These are phyloP conservation scores for Calcarius ornatus DNA, from an alignment of 2,113 vertebrate genomes.

Conservation along the genomic window DNA sequence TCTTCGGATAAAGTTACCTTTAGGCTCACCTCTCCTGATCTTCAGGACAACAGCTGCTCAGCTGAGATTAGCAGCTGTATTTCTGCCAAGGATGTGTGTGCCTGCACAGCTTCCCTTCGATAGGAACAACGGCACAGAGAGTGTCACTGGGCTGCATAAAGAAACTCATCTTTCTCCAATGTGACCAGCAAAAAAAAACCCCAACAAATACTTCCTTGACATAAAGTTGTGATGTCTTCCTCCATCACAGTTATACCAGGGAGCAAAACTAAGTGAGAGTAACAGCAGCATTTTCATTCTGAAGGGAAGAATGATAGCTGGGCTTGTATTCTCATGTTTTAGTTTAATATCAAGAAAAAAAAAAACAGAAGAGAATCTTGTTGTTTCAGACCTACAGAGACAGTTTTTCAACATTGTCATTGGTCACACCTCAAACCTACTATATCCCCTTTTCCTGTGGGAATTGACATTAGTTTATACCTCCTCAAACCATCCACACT, in stretches of 20 bases:
- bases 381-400: not conserved
- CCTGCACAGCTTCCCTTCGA: not conserved
- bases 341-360: not conserved
- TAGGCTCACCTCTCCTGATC: not conserved
- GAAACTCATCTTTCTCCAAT: not conserved
- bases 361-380: rapidly evolving
- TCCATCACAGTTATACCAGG: not conserved
- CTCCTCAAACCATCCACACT: not conserved
- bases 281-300: not conserved
- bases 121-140: not conserved
- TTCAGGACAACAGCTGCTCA: not conserved
- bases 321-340: not conserved
- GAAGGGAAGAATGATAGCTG: not conserved
- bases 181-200: not conserved
- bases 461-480: not conserved
- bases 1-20: not conserved
- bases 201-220: not conserved
- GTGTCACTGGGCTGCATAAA: not conserved
- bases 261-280: not conserved
- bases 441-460: not conserved
- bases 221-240: not conserved
- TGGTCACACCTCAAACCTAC: not conserved
- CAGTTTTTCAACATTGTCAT: not conserved
- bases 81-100: not conserved
- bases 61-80: not conserved